Evolutionary conservation across 2,888 invertebrate genomes (phyloP), one percentile per base, ranked within the genome.

Genomic region (Lasioglossum pauxillum): DNA sequence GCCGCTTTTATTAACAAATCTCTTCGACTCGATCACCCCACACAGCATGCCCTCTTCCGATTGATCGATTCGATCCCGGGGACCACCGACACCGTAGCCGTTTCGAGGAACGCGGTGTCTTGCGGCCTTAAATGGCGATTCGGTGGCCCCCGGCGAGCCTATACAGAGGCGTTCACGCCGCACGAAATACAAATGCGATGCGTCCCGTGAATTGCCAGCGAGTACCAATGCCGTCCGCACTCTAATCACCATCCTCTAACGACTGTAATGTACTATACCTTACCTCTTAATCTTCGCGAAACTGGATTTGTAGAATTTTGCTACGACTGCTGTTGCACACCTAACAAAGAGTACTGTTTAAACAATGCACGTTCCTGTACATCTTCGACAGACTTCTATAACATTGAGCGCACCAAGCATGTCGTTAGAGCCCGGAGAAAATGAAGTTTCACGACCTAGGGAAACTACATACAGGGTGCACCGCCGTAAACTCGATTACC

Each of bases 61-160:
- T 69, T 16, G 23, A 41, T 23, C 23, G 69, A 69, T 12, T 19
- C 27, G 35, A 41, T 10, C 38, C 4, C 16, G 46, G 35, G 44
- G 31, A 1, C 10, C 23, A 67, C 79, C 73, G 35, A 64, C 64
- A 64, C 64, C 67, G 67, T 8, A 7, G 35, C 67, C 67, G 53
- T 60, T 41, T 23, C 74, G n/a, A 27, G 27, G 60, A 19, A 35
- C 41, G 64, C 72, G 41, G 31, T 14, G 23, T 14, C 41, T 49
- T 44, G 44, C 46, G 49, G 57, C 69, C 71, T 75, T 60, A 78
- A 72, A 69, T 27, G 71, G 77, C 31, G 71, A 38, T 74, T 44
- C 14, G 38, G 46, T 46, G 31, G 35, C 23, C 69, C 16, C 38
- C 53, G 23, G 23, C 38, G 35, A 38, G n/a, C 38, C 10, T 41